These are phyloP conservation scores for Ictalurus furcatus DNA, from an alignment of 2,113 vertebrate genomes.

Conservation along the genomic window DNA sequence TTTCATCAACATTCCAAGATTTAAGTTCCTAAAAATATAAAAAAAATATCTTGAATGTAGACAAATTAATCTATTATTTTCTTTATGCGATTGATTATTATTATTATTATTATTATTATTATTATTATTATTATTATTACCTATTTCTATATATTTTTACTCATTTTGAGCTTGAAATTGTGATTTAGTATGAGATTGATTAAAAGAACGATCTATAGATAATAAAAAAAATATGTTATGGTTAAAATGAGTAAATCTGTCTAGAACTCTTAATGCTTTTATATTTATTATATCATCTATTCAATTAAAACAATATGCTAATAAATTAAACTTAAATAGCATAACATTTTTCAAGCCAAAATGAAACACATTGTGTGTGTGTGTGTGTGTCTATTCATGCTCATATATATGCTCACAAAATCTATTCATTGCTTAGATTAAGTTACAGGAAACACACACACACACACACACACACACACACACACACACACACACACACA, in stretches of 20 bases:
- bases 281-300: no score
- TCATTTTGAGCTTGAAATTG: neutral
- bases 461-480: constrained; percentile 36
- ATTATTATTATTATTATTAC: no score
- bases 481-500: constrained; percentile 39
- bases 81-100: neutral
- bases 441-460: constrained; percentile 41
- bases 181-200: no score
- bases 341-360: neutral
- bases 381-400: neutral
- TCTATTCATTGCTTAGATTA: constrained; percentile 50
- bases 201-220: neutral
- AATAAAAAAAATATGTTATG: neutral
- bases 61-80: neutral
- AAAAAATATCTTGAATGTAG: neutral
- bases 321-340: neutral
- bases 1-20: neutral
- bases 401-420: constrained; percentile 38
- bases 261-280: neutral
- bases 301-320: neutral
- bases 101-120: no score
- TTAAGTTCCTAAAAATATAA: neutral
- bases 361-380: neutral
- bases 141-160: neutral
- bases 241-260: neutral